Base-by-base conservation (phyloP, 1,140 invertebrate species). In the Drosophila suzukii region DNA sequence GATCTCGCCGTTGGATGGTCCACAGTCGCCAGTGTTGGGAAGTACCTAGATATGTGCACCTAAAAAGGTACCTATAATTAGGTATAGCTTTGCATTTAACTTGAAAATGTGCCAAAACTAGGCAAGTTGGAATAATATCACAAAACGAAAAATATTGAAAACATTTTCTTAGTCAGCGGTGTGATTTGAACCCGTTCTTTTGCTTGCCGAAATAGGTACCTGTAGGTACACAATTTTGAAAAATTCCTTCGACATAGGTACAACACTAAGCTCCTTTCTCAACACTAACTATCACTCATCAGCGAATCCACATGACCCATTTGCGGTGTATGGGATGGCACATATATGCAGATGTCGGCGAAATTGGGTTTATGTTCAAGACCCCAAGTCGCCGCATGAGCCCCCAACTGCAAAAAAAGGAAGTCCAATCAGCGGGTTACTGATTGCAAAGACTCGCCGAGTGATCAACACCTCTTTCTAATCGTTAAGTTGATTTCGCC, bases 1-100 rank as follows among this genome's bases (percentile, higher is more conserved):
- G 46, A 65, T 74, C 44, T 56, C 47, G 59, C 34, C 54, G 51
- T 54, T 50, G 47, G 49, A 57, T 54, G 49, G 30, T 44, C 61
- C 61, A 55, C 66, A 54, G 46, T 24, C 20, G 12, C 4, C 44
- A 24, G 20, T 47, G 17, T 3, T 47, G 17, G 4, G 11, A 17
- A 11, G 20, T 47, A 24, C 15, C 43, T 6, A 44, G 7, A 17
- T 5, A 4, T 4, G 3, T 4, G 8, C 17, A 27, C 27, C 27
- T 27, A 27, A 27, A 5, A 3, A 20, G 8, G 15, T 20, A 20
- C 43, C 8, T 4, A 27, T 3, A 27, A 27, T 5, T 27, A 5
- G 5, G 27, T 5, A 43, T 8, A 32, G 30, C 30, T 30, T 30
- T 13, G 12, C 11, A 5, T 13, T 20, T 1, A 20, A 20, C 20